phyloP scores from a whole-genome alignment of 1,140 invertebrate species.

The Achatina immaculata region DNA sequence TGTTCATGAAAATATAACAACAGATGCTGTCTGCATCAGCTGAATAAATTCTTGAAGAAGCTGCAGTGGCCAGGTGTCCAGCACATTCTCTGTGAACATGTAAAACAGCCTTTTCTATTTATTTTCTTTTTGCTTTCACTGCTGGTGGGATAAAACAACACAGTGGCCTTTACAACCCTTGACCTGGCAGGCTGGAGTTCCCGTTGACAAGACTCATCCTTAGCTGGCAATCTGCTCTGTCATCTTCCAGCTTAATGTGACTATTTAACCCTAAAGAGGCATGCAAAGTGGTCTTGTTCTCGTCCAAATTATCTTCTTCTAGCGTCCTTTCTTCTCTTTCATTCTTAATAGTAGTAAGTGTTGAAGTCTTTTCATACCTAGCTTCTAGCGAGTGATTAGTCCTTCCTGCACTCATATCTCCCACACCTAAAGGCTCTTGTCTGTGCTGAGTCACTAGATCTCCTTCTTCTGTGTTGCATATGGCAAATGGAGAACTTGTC shows the following conservation, averaged over 20 bases:
- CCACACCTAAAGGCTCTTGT: not conserved
- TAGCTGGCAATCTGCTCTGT: conserved; percentile 2
- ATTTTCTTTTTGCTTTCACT: too few species aligned
- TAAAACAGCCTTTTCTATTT: too few species aligned
- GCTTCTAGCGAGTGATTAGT: not conserved
- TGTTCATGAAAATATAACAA: too few species aligned
- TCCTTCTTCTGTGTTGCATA: conserved; percentile 5
- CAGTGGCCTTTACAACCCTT: not conserved
- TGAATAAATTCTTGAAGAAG: too few species aligned
- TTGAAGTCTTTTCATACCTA: conserved; percentile 15
- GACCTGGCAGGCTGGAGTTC: not conserved
- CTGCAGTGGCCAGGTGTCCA: too few species aligned
- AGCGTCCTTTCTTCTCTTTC: not conserved
- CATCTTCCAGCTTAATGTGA: not conserved
- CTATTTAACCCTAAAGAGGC: conserved; percentile 3
- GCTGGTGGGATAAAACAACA: not conserved
- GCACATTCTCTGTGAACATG: not conserved
- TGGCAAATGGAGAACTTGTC: not conserved
- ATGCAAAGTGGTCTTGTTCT: conserved; percentile 11
- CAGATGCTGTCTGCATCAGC: too few species aligned
- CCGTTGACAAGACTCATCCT: conserved; percentile 1
- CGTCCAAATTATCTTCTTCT: not conserved
- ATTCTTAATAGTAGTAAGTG: not conserved
- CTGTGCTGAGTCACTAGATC: not conserved
- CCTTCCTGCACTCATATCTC: conserved; percentile 8